These are phyloP conservation scores for Pangasius sanitwongsei DNA, from an alignment of 2,797 vertebrate species.

Conservation along the genomic window DNA sequence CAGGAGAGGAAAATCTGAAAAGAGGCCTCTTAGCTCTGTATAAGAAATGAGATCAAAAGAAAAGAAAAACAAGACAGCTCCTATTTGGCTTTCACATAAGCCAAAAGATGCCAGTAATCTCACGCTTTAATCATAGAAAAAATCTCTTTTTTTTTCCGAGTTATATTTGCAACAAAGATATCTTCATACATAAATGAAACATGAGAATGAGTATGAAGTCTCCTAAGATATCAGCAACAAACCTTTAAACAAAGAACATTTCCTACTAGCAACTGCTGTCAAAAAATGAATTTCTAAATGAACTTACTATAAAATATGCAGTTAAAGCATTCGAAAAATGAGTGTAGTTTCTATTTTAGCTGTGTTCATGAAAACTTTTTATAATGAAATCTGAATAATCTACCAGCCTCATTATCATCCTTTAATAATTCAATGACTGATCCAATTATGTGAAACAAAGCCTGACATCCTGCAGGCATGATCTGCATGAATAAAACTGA, in stretches of 20 bases:
- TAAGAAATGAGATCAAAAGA: too few relatives aligned
- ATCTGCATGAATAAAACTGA: not conserved
- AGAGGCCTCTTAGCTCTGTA: not conserved
- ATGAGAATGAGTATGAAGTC: not conserved
- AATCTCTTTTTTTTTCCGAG: not conserved
- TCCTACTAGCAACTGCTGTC: not conserved
- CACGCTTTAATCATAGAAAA: not conserved
- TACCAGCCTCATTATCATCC: constrained; percentile 32
- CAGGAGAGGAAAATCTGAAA: not conserved
- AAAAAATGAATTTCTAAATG: not conserved
- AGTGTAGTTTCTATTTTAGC: not conserved
- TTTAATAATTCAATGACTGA: constrained; percentile 34
- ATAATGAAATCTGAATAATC: constrained; percentile 28
- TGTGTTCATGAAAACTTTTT: not conserved
- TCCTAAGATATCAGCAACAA: not conserved
- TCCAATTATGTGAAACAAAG: constrained; percentile 12
- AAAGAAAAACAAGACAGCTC: not conserved
- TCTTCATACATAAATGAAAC: not conserved
- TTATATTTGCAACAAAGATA: too few relatives aligned
- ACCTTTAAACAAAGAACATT: not conserved
- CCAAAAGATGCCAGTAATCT: not conserved
- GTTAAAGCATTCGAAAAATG: not conserved
- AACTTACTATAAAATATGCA: not conserved
- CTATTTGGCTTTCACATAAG: not conserved
- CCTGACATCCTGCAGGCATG: constrained; percentile 10